Evolutionary conservation across 2,113 vertebrate species (phyloP).

Genomic region (Formicarius rufipectus): DNA sequence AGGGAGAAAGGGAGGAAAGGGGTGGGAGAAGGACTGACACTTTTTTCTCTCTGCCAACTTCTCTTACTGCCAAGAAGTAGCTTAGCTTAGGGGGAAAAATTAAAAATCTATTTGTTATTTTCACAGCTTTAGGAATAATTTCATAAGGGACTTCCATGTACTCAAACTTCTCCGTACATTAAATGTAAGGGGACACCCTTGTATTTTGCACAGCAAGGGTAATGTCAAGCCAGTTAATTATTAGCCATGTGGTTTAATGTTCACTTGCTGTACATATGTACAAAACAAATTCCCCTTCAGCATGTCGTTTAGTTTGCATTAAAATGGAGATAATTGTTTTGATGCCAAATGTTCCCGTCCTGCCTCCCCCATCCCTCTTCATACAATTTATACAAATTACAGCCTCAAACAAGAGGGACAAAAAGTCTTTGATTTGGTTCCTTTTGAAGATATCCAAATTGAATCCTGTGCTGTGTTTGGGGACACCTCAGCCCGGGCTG

Average conservation of each 20-base stretch:
- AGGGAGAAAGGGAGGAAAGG: not conserved
- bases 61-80: constrained; percentile 55
- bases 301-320: constrained; percentile 53
- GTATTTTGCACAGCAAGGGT: not conserved
- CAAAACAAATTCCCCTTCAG: constrained; percentile 37
- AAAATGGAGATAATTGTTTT: constrained; percentile 55
- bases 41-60: constrained; percentile 65
- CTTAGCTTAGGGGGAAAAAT: not conserved
- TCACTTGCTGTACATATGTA: constrained; percentile 56
- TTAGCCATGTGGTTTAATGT: constrained; percentile 53
- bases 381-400: constrained; percentile 8
- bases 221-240: constrained; percentile 41
- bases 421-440: constrained; percentile 8
- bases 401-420: constrained; percentile 15
- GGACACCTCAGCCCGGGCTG: not conserved
- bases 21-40: not conserved
- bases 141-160: not conserved
- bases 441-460: not conserved
- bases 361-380: not conserved
- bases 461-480: not conserved
- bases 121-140: constrained; percentile 50
- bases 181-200: constrained; percentile 6
- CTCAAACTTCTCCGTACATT: constrained; percentile 7
- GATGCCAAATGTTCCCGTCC: constrained; percentile 44
- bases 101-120: constrained; percentile 27